Base-by-base conservation (phyloP, 2,888 invertebrate genomes). In the Nineta flava region DNA sequence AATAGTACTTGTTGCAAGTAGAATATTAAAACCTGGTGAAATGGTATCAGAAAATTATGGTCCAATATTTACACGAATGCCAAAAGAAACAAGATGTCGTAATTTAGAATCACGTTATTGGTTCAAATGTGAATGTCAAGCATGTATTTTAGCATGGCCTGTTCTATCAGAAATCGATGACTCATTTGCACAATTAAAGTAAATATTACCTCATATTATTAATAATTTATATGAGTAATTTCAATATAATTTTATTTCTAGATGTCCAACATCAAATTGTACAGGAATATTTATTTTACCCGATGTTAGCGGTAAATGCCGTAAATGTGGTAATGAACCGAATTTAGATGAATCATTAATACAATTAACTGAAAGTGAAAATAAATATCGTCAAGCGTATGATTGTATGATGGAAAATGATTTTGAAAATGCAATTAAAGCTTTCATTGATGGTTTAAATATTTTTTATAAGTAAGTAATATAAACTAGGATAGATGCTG, bases 31-130 rank as follows among this genome's bases (percentile, higher is more conserved):
- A 5, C 65, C 74, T 0, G 83, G 83, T 1, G 81, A 83, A 41
- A 60, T 75, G n/a, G 74, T 88, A 0, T 78, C 82, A 0, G 90
- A 90, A 60, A 88, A 88, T 67, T 91, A 91, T 62, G 90, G 88
- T 0, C 87, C 87, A 0, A 74, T 83, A 57, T 88, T 85, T 61
- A 76, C 74, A 0, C 73, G 78, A 53, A 69, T 67, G 55, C 64
- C 62, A 45, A 57, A 73, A 4, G 63, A 65, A 19, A 75, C 79
- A 46, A 71, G 90, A 3, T 81, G 80, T 60, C 69, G 76, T 45
- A 68, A 76, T 0, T 65, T 88, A 2, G 71, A 74, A 1, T 81
- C 79, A 12, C 74, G 87, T 12, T 88, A 88, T 62, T 83, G 87
- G 78, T 91, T 90, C 62, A 68, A 71, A 47, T 90, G 90, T 59